Evolutionary conservation across 2,888 invertebrate species (phyloP), one percentile per base, ranked within the genome.

Genomic region (Andricus curvator): DNA sequence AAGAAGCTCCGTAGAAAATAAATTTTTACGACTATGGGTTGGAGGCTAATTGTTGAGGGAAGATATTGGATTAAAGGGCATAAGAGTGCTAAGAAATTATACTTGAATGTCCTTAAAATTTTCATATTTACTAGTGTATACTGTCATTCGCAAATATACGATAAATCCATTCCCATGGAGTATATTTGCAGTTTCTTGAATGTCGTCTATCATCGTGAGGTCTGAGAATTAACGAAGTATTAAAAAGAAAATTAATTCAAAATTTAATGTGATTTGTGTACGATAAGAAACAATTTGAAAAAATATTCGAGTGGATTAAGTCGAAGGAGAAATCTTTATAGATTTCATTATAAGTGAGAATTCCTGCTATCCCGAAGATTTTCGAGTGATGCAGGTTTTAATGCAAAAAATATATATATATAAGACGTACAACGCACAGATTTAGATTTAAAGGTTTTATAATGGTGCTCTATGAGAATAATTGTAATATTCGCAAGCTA

Each of bases 341-440:
- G 44, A 68, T 68, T 68, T 56, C n/a, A 56, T n/a, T 74, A 20
- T 5, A 56, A 74, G 74, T 56, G 56, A 74, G 29, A 51, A 51
- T 70, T 48, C 25, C 25, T 51, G 13, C 33, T n/a, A 74, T 56
- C 74, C 74, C 33, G n/a, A 74, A 74, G 37, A 74, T 13, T 33
- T 76, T 78, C 67, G 70, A 62, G 78, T 65, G 70, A 77, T 74
- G 20, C 60, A 81, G 79, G 79, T 77, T 81, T 78, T 78, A 81
- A 76, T 70, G 80, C 74, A 79, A n/a, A 56, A 81, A 29, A 70
- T 80, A 80, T 82, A 82, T 89, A 89, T 88, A 85, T 78, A 85
- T 90, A 89, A 89, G 90, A 86, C 87, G 89, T 91, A 89, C 87
- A 91, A 91, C 89, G 90, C 91, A 90, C 91, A 91, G 87, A 88